Conservation (phyloP, 2,113 vertebrate genomes). For the Hipposideros armiger region DNA sequence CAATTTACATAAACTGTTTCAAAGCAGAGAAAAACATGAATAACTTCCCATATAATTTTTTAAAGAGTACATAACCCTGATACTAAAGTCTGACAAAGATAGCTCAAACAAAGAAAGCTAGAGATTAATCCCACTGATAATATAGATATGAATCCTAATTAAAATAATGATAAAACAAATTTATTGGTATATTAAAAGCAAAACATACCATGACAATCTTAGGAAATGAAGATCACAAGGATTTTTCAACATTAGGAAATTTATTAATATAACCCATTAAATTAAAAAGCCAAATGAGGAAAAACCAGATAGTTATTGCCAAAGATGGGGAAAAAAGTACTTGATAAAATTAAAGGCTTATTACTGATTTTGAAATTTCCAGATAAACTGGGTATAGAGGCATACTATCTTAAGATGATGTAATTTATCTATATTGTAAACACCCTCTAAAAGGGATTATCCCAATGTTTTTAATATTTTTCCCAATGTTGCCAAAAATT, state of each 20-base stretch:
- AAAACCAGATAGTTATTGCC: slow-evolving; percentile 12
- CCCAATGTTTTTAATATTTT: background rate
- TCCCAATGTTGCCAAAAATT: background rate
- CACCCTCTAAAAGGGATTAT: background rate
- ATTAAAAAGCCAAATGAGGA: slow-evolving; percentile 13
- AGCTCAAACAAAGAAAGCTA: slow-evolving; percentile 16
- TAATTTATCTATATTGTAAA: background rate
- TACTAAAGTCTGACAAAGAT: slow-evolving; percentile 25
- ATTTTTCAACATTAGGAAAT: slow-evolving; percentile 42
- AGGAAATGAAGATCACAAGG: background rate
- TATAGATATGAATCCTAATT: slow-evolving; percentile 49
- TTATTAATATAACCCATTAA: slow-evolving; percentile 10
- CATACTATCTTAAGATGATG: background rate
- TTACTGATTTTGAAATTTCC: background rate
- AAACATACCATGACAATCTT: slow-evolving; percentile 1
- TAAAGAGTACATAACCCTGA: background rate
- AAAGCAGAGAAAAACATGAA: slow-evolving; percentile 41
- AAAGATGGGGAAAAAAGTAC: background rate
- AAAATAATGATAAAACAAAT: slow-evolving; percentile 53
- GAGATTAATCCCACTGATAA: background rate
- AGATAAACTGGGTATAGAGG: background rate
- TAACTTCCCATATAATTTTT: background rate
- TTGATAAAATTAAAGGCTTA: slow-evolving; percentile 30
- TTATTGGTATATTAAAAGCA: slow-evolving; percentile 11
- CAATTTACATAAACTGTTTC: slow-evolving; percentile 28